phyloP scores from a whole-genome alignment of 1,140 invertebrate genomes.

The Drosophila tsacasi region DNA sequence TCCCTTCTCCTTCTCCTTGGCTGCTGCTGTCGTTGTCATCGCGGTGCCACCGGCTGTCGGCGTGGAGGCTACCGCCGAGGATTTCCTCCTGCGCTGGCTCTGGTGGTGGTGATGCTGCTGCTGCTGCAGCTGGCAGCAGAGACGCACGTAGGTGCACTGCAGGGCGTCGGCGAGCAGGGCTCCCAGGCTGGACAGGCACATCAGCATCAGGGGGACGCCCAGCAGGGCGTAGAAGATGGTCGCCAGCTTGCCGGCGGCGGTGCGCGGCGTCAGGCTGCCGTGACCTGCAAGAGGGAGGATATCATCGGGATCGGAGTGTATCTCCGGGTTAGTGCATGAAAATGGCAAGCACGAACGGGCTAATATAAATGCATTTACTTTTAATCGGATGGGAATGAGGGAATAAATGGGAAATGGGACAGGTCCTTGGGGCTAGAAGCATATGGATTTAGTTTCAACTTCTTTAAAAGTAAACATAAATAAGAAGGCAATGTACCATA shows the following conservation, averaged over 20 bases:
- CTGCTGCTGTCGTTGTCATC: conserved; percentile 24
- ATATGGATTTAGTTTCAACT: conserved; percentile 7
- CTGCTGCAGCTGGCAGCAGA: conserved; percentile 87
- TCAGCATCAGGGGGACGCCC: conserved; percentile 94
- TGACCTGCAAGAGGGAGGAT: conserved; percentile 87
- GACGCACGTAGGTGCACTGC: conserved; percentile 89
- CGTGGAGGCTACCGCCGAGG: conserved; percentile 5
- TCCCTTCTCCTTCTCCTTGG: conserved; percentile 23
- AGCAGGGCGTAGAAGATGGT: conserved; percentile 94
- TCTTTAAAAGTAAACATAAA: neutral
- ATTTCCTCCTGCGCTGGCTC: conserved; percentile 9
- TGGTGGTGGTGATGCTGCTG: conserved; percentile 9
- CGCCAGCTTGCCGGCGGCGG: conserved; percentile 91
- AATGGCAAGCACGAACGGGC: conserved; percentile 23
- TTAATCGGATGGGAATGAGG: conserved; percentile 20
- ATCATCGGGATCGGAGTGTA: conserved; percentile 11
- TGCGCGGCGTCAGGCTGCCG: conserved; percentile 92
- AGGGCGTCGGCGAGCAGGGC: conserved; percentile 91
- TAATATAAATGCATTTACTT: conserved; percentile 38
- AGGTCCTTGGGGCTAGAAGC: neutral
- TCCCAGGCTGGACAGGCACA: conserved; percentile 94
- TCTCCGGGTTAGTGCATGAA: conserved; percentile 12
- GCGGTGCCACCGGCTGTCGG: conserved; percentile 10
- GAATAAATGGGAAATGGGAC: neutral
- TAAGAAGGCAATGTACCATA: neutral